Percentiles rank a stretch among this genome's conserved stretches.
These are phyloP conservation scores for Euwallacea fornicatus DNA, from an alignment of 1,140 invertebrate genomes.

Conservation along the genomic window DNA sequence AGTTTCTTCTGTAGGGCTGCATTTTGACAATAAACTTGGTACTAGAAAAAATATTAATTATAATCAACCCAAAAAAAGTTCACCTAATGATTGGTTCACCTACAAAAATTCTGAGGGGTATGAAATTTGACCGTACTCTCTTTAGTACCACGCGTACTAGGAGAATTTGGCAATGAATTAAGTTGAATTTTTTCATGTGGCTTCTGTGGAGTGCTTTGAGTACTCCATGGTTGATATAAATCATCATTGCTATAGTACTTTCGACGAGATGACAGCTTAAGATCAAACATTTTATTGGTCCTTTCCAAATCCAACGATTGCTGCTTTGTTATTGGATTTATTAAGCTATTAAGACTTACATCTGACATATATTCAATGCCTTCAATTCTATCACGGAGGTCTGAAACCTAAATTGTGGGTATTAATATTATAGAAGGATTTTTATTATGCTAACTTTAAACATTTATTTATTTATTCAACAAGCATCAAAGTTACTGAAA, in stretches of 20 bases:
- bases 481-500: too few species aligned
- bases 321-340: not conserved
- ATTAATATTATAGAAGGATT: too few species aligned
- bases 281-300: conserved; percentile 25
- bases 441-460: too few species aligned
- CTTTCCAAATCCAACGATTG: conserved; percentile 23
- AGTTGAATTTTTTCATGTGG: conserved; percentile 42
- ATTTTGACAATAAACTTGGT: too few species aligned
- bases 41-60: too few species aligned
- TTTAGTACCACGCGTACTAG: conserved; percentile 30
- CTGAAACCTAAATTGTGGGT: conserved; percentile 34
- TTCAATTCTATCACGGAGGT: conserved; percentile 61
- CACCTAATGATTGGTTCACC: not conserved
- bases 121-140: conserved; percentile 19
- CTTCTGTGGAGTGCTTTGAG: conserved; percentile 52
- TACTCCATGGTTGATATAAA: conserved; percentile 44
- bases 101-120: conserved; percentile 29
- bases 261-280: conserved; percentile 8
- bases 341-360: conserved; percentile 37
- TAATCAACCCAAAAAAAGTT: too few species aligned
- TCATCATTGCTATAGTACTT: conserved; percentile 46
- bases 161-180: conserved; percentile 47
- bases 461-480: too few species aligned
- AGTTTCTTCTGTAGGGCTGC: conserved; percentile 49
- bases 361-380: conserved; percentile 54